phyloP scores from a whole-genome alignment of 2,113 vertebrate species.

The Melanocharis versteri region DNA sequence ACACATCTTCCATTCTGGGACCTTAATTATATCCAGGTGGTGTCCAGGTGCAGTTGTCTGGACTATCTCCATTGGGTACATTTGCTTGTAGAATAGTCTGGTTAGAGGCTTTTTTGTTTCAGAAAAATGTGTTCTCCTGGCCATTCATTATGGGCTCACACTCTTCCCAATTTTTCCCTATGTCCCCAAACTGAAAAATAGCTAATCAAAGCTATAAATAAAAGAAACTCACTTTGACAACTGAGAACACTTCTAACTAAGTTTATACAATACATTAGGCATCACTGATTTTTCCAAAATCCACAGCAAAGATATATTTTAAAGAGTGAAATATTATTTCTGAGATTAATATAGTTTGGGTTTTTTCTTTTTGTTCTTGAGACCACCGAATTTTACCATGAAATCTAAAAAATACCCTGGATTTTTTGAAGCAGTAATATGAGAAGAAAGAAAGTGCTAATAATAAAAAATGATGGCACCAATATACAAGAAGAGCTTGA shows the following conservation, averaged over 20 bases:
- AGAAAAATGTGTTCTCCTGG: conserved; percentile 61
- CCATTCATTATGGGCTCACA: conserved; percentile 54
- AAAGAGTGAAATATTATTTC: background rate
- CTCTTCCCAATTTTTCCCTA: conserved; percentile 37
- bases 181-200: conserved; percentile 35
- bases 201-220: conserved; percentile 30
- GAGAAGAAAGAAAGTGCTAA: background rate
- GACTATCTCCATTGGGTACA: conserved; percentile 60
- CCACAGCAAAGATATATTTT: background rate
- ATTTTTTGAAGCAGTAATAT: background rate
- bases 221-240: conserved; percentile 6
- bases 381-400: background rate
- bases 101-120: conserved; percentile 24
- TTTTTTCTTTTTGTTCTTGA: background rate
- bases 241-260: background rate
- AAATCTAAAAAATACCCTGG: background rate
- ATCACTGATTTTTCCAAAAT: background rate
- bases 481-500: background rate
- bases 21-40: conserved; percentile 73
- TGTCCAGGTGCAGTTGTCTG: conserved; percentile 64
- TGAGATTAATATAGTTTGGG: background rate
- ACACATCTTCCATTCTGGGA: conserved; percentile 54
- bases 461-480: background rate
- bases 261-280: background rate
- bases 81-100: conserved; percentile 42